These are phyloP conservation scores for Tragelaphus buxtoni DNA, from an alignment of 2,113 vertebrate genomes.

Conservation along the genomic window DNA sequence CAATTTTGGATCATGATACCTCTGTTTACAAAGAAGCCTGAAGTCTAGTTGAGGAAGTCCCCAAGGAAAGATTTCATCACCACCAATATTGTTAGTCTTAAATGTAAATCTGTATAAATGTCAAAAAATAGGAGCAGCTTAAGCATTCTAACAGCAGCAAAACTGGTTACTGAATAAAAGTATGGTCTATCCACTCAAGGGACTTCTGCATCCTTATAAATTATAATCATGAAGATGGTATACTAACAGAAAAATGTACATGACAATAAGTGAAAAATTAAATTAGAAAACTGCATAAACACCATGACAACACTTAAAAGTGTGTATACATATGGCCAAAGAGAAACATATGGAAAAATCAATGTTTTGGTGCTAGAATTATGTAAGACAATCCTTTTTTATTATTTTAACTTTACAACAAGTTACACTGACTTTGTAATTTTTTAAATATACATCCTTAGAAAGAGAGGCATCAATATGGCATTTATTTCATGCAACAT, in stretches of 20 bases:
- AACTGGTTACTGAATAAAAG: conserved; percentile 4
- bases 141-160: not conserved
- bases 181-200: not conserved
- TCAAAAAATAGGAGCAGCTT: not conserved
- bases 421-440: not conserved
- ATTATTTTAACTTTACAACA: not conserved
- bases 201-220: not conserved
- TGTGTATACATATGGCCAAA: not conserved
- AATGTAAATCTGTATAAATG: conserved; percentile 28
- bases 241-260: not conserved
- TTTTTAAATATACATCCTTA: not conserved
- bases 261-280: not conserved
- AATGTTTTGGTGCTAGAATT: not conserved
- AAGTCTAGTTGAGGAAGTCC: conserved; percentile 14
- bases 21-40: not conserved
- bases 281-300: not conserved
- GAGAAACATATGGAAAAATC: not conserved
- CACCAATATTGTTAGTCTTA: not conserved
- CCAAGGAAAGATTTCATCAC: conserved; percentile 1
- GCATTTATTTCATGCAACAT: not conserved
- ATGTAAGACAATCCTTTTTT: not conserved
- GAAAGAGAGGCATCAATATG: not conserved
- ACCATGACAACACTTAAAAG: not conserved
- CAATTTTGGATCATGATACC: not conserved
- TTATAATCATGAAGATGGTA: not conserved